phyloP scores from a whole-genome alignment of 2,113 vertebrate genomes.

The Erythrocercus mccallii region DNA sequence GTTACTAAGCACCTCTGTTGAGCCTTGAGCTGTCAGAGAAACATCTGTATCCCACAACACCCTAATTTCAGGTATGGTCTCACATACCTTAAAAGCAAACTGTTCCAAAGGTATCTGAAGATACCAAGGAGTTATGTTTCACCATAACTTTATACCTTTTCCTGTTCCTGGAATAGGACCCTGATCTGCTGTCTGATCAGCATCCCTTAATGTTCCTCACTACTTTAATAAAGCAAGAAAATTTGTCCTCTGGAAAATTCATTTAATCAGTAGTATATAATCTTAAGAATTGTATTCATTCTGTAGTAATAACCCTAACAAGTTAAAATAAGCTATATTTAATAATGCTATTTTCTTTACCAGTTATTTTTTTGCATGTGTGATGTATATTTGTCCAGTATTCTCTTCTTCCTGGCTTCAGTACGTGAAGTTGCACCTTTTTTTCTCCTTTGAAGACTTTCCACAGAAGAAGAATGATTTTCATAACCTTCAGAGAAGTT shows the following conservation, averaged over 20 bases:
- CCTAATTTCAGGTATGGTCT: not conserved
- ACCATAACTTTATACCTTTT: not conserved
- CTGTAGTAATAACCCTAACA: not conserved
- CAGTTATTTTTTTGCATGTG: not conserved
- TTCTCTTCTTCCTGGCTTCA: not conserved
- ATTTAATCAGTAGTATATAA: not conserved
- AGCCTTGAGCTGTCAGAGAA: not conserved
- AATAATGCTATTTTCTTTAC: not conserved
- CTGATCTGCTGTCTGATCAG: accelerated
- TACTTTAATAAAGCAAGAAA: not conserved
- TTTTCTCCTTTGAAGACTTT: not conserved
- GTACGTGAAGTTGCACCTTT: not conserved
- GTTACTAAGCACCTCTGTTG: constrained; percentile 18
- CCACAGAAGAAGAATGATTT: not conserved
- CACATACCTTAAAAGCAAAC: not conserved
- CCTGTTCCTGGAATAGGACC: not conserved
- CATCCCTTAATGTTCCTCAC: not conserved
- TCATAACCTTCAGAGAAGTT: not conserved
- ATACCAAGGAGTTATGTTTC: not conserved
- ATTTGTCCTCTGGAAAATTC: not conserved
- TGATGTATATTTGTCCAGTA: not conserved
- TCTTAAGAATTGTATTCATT: not conserved
- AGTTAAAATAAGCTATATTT: not conserved
- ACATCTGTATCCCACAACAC: not conserved
- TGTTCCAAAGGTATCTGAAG: not conserved